A percentile compares a stretch with the other conserved stretches of the same genome.
These are phyloP conservation scores for Drosophila aff. DNA, from an alignment of 1,140 invertebrate genomes.

Conservation along the genomic window DNA sequence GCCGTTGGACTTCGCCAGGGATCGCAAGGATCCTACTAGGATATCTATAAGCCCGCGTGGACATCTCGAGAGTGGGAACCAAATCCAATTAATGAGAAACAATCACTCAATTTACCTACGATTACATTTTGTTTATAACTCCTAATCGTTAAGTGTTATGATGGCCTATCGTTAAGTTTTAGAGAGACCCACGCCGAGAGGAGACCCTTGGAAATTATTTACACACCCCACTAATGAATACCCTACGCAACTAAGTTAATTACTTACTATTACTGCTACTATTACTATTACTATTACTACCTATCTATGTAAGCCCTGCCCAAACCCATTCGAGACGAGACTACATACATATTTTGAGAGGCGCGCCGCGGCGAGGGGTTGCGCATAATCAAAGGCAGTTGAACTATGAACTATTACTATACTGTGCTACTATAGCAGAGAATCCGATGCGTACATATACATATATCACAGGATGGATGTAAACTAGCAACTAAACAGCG, in stretches of 20 bases:
- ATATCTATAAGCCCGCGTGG: slow-evolving; percentile 14
- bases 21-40: slow-evolving; percentile 16
- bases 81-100: slow-evolving; percentile 77
- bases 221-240: slow-evolving; percentile 65
- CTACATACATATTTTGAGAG: slow-evolving; percentile 10
- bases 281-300: slow-evolving; percentile 22
- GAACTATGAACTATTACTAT: slow-evolving; percentile 67
- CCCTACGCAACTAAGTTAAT: slow-evolving; percentile 73
- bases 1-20: slow-evolving; percentile 46
- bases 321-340: slow-evolving; percentile 33
- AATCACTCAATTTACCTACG: slow-evolving; percentile 81
- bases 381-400: slow-evolving; percentile 55
- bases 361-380: slow-evolving; percentile 17
- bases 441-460: slow-evolving; percentile 55
- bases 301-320: slow-evolving; percentile 58
- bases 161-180: slow-evolving; percentile 76
- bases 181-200: slow-evolving; percentile 34
- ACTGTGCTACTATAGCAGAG: slow-evolving; percentile 44
- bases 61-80: slow-evolving; percentile 44
- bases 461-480: slow-evolving; percentile 52
- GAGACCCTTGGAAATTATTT: slow-evolving; percentile 68
- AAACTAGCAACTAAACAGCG: slow-evolving; percentile 68
- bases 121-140: slow-evolving; percentile 54
- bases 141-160: slow-evolving; percentile 69
- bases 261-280: slow-evolving; percentile 32